Conservation (phyloP, 2,888 invertebrate species). For the Xestoiulus laeticollis region DNA sequence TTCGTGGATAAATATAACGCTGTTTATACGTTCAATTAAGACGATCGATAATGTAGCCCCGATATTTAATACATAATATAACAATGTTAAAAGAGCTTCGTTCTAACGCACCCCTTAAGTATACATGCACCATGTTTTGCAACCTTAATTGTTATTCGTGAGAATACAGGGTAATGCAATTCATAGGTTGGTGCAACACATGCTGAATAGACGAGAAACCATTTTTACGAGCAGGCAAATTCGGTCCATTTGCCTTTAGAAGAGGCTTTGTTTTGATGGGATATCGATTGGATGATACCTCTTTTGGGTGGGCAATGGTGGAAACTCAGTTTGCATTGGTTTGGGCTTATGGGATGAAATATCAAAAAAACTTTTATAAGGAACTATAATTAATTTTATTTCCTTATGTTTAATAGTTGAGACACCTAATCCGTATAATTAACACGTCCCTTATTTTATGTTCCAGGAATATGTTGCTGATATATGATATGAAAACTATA, state of each 20-base stretch:
- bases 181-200: slow-evolving; percentile 23
- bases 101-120: background rate
- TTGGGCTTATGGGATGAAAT: background rate
- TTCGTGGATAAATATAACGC: slow-evolving; percentile 18
- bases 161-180: background rate
- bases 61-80: background rate
- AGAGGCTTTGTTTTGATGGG: background rate
- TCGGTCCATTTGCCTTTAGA: background rate
- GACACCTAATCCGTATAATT: too few species aligned
- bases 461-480: background rate
- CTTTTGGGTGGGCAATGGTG: background rate
- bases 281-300: background rate
- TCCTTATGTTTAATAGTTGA: too few species aligned
- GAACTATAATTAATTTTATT: background rate
- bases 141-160: background rate
- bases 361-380: too few species aligned
- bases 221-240: slow-evolving; percentile 5
- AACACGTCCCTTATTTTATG: too few species aligned
- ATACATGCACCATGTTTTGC: background rate
- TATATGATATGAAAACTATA: background rate
- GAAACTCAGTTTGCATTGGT: background rate
- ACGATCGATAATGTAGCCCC: background rate
- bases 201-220: background rate
- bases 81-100: background rate
- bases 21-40: slow-evolving; percentile 24